phyloP scores from a whole-genome alignment of 2,113 vertebrate genomes.

The Neofelis nebulosa region DNA sequence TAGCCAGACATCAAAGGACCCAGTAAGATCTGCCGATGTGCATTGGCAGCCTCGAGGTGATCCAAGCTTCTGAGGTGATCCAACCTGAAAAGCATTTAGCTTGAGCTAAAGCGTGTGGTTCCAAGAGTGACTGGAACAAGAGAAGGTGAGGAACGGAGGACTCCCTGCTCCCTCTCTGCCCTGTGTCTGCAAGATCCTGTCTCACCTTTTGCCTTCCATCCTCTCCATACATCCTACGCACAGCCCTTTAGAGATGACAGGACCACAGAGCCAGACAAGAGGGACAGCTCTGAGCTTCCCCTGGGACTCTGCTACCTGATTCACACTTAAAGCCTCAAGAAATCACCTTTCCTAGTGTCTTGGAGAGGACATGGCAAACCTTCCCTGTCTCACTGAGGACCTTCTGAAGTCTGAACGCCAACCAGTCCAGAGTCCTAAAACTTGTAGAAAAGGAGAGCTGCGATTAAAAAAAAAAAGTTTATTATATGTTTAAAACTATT shows the following conservation, averaged over 20 bases:
- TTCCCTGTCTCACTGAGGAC: neutral
- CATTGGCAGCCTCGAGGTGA: neutral
- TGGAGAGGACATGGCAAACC: no score
- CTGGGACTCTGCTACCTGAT: neutral
- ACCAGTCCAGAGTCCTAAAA: neutral
- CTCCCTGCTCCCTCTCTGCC: no score
- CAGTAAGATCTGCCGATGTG: fast-evolving
- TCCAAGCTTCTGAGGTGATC: no score
- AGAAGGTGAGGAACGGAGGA: fast-evolving
- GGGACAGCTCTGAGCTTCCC: neutral
- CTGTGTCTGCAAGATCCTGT: neutral
- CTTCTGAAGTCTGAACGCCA: neutral
- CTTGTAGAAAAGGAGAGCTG: neutral
- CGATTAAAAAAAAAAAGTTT: neutral
- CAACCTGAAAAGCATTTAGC: neutral
- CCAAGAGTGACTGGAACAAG: neutral
- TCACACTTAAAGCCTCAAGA: neutral
- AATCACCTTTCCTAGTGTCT: neutral
- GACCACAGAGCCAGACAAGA: neutral
- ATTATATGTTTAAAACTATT: neutral
- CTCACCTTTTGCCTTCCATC: neutral
- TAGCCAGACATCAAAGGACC: neutral
- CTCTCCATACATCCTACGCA: fast-evolving
- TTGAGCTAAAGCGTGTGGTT: neutral
- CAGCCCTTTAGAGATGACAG: neutral